Base-by-base conservation (phyloP, 2,113 vertebrate species). In the Cyanoderma ruficeps region DNA sequence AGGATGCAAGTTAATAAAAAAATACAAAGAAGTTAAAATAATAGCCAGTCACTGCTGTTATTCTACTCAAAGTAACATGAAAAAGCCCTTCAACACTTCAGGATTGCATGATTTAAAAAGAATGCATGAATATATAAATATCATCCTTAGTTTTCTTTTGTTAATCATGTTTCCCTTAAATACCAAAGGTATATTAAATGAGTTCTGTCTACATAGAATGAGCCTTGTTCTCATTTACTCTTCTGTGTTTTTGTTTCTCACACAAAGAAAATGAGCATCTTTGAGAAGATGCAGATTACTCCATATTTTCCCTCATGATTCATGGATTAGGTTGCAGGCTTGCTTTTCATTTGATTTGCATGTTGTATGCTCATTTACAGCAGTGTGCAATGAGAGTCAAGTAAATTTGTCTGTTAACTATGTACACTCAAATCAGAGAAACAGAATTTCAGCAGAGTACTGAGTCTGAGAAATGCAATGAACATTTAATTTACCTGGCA, bases 1-100 rank as follows among this genome's bases (percentile, higher is more conserved):
- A 96, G 61, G 31, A 82, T 30, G 71, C 39, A 83, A 93, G 41
- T 17, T 89, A 64, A 97, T 83, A 75, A 95, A 95, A 94, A 92
- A 88, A 49, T 56, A 80, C 33, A 90, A 68, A 53, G 10, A 89
- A 75, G 7, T 83, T 94, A 60, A 87, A 93, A 91, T 20, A 96
- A 65, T 53, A 89, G 16, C 25, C 18, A 7, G 10, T 72, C 93
- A 89, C 33, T 89, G 71, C 31, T 88, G 15, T 10, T 87, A 16
- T 80, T 96, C 33, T 89, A 24, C 82, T 60, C 75, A 68, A 87
- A 94, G 61, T 47, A 77, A 33, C 8, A 55, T 31, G 46, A 65
- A 87, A 86, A 83, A 93, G 5, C 56, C 35, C 20, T 84, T 64
- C 19, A 68, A 10, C 19, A 82, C 42, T 84, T 95, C 24, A 90